Conservation (phyloP, 2,888 invertebrate species). For the Acanthopleura granulata region DNA sequence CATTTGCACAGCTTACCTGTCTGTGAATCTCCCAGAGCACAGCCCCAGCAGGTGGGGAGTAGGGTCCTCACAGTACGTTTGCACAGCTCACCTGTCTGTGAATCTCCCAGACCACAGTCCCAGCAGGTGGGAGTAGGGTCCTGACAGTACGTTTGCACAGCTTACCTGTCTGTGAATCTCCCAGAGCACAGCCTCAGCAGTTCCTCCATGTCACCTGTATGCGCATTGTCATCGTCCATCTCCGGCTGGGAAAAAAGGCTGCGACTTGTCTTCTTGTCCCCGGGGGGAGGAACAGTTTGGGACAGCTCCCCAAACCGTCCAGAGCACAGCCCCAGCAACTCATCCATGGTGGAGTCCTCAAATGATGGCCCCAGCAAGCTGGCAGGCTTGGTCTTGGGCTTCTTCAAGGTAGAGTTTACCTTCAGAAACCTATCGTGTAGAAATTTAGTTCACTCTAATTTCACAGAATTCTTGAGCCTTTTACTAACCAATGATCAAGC, state of each 20-base stretch:
- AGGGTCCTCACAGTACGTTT: too few relatives aligned
- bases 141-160: too few relatives aligned
- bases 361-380: neutral
- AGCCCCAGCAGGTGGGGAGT: too few relatives aligned
- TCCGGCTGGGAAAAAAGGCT: neutral
- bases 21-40: too few relatives aligned
- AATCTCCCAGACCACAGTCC: too few relatives aligned
- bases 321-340: conserved; percentile 18
- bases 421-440: conserved; percentile 39
- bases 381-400: conserved; percentile 25
- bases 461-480: too few relatives aligned
- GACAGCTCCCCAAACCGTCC: neutral
- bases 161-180: conserved; percentile 69
- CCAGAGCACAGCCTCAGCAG: conserved; percentile 74
- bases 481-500: too few relatives aligned
- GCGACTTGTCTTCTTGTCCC: neutral
- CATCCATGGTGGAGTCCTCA: conserved; percentile 14
- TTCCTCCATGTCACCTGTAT: conserved; percentile 50
- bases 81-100: too few relatives aligned
- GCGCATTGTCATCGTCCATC: conserved; percentile 23
- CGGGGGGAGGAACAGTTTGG: neutral
- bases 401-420: conserved; percentile 38
- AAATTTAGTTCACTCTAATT: neutral
- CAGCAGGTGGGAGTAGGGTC: too few relatives aligned
- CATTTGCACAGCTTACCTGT: too few relatives aligned